Conservation (phyloP, 2,113 vertebrate genomes). For the Cacatua alba region DNA sequence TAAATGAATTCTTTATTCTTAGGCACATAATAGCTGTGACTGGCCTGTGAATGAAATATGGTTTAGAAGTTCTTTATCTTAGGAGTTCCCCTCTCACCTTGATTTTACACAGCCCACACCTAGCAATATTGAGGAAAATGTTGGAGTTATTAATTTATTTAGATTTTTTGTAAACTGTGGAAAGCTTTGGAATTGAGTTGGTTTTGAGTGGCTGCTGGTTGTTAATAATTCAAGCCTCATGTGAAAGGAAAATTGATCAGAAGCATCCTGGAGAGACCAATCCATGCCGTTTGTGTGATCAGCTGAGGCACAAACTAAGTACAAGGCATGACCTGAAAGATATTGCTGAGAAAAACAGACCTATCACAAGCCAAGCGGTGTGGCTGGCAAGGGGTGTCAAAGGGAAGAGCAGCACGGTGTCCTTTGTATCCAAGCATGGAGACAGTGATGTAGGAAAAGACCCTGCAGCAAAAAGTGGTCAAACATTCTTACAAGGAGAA, state of each 20-base stretch:
- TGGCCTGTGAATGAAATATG: not conserved
- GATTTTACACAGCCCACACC: not conserved
- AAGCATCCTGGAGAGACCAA: constrained; percentile 47
- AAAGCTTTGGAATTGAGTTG: not conserved
- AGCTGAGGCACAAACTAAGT: constrained; percentile 25
- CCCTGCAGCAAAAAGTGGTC: constrained; percentile 51
- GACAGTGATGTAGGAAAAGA: constrained; percentile 25
- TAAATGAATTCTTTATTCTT: not conserved
- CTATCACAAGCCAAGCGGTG: not conserved
- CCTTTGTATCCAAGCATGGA: constrained; percentile 32
- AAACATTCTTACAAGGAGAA: constrained; percentile 24
- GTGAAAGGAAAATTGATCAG: constrained; percentile 46
- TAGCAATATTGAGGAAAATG: accelerated
- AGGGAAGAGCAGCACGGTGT: not conserved
- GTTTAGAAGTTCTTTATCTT: not conserved
- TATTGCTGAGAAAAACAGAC: not conserved
- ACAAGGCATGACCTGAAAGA: not conserved
- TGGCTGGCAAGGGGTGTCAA: not conserved
- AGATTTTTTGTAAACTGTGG: not conserved
- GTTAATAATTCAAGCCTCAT: constrained; percentile 33
- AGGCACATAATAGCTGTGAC: not conserved
- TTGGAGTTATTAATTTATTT: not conserved
- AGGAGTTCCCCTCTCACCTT: not conserved
- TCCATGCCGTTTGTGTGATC: constrained; percentile 1
- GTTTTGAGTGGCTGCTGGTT: not conserved